phyloP scores from a whole-genome alignment of 2,113 vertebrate species.

The Oreocharis arfaki region DNA sequence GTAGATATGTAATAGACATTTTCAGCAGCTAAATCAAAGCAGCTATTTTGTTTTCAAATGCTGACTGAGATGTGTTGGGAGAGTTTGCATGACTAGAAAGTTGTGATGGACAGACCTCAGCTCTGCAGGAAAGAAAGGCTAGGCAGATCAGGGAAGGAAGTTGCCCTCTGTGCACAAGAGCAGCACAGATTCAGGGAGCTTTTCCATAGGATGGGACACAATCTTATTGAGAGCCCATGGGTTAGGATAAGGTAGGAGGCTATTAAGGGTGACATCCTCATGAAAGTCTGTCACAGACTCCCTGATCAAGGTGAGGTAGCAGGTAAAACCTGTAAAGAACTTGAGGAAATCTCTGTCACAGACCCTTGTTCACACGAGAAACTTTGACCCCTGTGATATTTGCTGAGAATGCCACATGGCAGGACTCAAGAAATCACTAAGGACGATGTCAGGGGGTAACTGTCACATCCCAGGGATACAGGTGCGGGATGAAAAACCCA shows the following conservation, averaged over 20 bases:
- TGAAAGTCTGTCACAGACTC: not conserved
- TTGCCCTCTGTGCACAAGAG: not conserved
- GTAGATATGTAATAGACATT: not conserved
- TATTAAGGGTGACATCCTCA: not conserved
- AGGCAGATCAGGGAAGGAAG: not conserved
- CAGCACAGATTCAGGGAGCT: not conserved
- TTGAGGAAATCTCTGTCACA: not conserved
- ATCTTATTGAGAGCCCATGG: not conserved
- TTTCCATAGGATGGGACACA: not conserved
- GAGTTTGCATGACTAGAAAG: not conserved
- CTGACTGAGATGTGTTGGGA: not conserved
- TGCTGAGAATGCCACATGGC: not conserved
- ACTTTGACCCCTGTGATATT: not conserved
- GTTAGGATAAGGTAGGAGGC: not conserved
- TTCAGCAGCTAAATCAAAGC: not conserved
- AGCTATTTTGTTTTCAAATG: not conserved
- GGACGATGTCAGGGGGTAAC: not conserved
- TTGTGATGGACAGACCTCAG: not conserved
- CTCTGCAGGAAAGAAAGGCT: not conserved
- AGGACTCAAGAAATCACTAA: not conserved
- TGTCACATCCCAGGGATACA: not conserved
- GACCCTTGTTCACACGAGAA: rapidly evolving
- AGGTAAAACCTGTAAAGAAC: not conserved
- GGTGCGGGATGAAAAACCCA: not conserved
- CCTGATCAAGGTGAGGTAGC: not conserved